Conservation (phyloP, 2,888 invertebrate genomes). For the Cosmia pyralina region DNA sequence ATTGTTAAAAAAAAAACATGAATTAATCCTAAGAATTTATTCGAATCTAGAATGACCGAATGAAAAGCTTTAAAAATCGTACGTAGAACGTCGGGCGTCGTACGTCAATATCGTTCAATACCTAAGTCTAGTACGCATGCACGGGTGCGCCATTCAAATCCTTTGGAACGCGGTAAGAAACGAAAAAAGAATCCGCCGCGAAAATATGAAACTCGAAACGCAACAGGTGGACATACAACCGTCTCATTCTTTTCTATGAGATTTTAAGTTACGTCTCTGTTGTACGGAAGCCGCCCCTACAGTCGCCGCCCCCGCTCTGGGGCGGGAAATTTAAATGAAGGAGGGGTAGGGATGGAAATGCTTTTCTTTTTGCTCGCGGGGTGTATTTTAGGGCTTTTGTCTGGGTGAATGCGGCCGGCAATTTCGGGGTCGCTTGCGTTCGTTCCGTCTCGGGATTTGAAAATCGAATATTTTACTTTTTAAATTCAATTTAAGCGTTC, state of each 20-base stretch:
- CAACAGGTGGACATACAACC: constrained; percentile 89
- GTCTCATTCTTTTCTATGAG: constrained; percentile 89
- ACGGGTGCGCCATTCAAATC: constrained; percentile 84
- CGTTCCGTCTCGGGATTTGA: constrained; percentile 83
- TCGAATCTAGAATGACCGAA: constrained; percentile 63
- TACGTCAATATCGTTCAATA: constrained; percentile 83
- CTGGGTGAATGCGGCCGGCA: constrained; percentile 89
- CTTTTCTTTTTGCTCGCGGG: constrained; percentile 89
- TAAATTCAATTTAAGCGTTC: constrained; percentile 59
- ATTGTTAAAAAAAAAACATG: constrained; percentile 13
- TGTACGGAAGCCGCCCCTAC: constrained; percentile 88
- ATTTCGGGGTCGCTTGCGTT: constrained; percentile 89
- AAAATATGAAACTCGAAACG: constrained; percentile 86
- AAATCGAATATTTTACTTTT: constrained; percentile 79
- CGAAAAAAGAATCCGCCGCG: constrained; percentile 86
- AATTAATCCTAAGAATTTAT: constrained; percentile 52
- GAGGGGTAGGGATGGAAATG: constrained; percentile 88
- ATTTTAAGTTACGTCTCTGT: constrained; percentile 87
- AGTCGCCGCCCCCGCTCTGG: constrained; percentile 87
- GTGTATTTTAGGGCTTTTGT: constrained; percentile 89
- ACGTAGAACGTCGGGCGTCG: constrained; percentile 67
- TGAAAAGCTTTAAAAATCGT: constrained; percentile 77
- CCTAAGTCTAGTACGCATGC: constrained; percentile 86
- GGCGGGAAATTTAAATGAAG: constrained; percentile 89
- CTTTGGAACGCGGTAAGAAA: constrained; percentile 84